Percentiles rank a stretch among this genome's conserved stretches.
phyloP scores from a whole-genome alignment of 2,797 vertebrate genomes.

The Meriones psammophilus region DNA sequence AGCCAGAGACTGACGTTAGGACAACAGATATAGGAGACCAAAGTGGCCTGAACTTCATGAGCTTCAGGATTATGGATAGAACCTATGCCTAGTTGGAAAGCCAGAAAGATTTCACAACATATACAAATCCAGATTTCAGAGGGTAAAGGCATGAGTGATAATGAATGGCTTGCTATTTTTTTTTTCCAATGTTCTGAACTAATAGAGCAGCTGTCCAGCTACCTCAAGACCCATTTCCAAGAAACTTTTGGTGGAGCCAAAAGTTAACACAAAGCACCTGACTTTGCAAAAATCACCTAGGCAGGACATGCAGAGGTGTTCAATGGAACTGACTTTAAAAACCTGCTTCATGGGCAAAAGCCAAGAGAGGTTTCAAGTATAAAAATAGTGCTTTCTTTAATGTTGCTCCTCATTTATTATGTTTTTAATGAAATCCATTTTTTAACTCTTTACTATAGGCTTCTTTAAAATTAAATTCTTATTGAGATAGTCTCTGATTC shows the following conservation, averaged over 20 bases:
- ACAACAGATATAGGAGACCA: neutral
- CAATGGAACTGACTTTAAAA: conserved; percentile 5
- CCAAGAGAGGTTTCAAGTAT: neutral
- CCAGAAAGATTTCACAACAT: neutral
- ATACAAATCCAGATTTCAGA: neutral
- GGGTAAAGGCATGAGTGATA: neutral
- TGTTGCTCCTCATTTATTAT: neutral
- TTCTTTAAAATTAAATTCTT: neutral
- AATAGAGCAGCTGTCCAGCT: neutral
- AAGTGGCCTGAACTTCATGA: neutral
- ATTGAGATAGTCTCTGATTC: neutral
- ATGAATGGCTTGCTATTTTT: neutral
- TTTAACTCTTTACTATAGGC: neutral
- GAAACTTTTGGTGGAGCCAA: neutral
- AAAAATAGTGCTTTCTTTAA: conserved; percentile 23
- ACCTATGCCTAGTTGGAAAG: neutral
- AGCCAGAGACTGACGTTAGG: neutral
- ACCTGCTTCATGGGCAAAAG: conserved; percentile 31
- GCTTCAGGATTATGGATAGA: neutral
- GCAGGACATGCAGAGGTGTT: neutral
- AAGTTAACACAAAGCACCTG: neutral
- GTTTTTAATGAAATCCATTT: conserved; percentile 25
- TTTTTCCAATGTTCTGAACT: neutral
- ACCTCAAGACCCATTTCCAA: neutral
- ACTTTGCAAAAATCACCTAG: conserved; percentile 9